Base-by-base conservation (phyloP, 1,140 invertebrate genomes). In the Rhizoglyphus robini region DNA sequence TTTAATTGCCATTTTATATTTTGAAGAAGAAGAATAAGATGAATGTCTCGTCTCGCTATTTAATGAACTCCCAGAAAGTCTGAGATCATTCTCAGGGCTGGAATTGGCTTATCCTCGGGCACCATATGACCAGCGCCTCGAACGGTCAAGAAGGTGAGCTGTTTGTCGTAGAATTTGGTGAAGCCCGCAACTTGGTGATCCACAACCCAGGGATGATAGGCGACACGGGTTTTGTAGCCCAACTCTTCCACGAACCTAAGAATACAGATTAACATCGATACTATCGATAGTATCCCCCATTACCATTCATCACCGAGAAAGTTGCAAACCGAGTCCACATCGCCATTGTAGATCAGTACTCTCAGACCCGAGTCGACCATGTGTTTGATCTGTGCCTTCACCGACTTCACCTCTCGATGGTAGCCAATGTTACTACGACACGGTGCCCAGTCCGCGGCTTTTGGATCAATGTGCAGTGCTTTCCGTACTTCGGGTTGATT, bases 261-360 rank as follows among this genome's bases (percentile, higher is more conserved):
- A n/a, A n/a, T n/a, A n/a, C n/a, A n/a, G n/a, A 63, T 47, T 15
- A 51, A 20, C 3, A 61, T 36, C 23, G 20, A 63, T 25, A 13
- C 20, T 29, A 59, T 30, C 59, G 11, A 61, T 18, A n/a, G n/a
- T n/a, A 3, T n/a, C n/a, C n/a, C n/a, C n/a, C n/a, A n/a, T n/a
- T n/a, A n/a, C 78, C 78, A 80, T 70, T 79, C 74, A 68, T 79
- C 77, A 38, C 78, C 78, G 1, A 80, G 70, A 66, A 79, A 81
- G 69, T 82, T 81, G 72, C 81, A 82, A 0, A 78, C 79, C 79
- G 81, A 80, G 67, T 82, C 81, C 27, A 78, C 74, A 71, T 82
- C 81, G 5, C 81, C 81, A 71, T 82, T 81, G 72, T 82, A 82
- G 13, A 82, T 72, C 29, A 81, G 66, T 25, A 77, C 74, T 38